Percentiles rank a stretch among this genome's conserved stretches.
phyloP scores from a whole-genome alignment of 2,888 invertebrate species.

The Meiosimyza platycephala region DNA sequence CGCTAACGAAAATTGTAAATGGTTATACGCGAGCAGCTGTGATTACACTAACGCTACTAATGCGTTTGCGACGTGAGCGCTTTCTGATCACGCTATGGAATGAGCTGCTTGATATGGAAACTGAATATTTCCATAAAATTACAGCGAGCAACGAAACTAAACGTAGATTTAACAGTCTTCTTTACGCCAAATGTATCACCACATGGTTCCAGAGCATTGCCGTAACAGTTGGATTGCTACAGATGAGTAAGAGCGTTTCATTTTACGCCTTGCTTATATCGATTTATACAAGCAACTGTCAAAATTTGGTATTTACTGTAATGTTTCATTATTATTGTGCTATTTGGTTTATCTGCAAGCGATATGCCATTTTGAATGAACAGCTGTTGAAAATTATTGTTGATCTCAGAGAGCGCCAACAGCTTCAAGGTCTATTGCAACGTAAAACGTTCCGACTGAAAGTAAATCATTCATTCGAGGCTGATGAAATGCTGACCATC shows the following conservation, averaged over 20 bases:
- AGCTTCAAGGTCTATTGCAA: neutral
- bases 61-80: constrained; percentile 3
- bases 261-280: neutral
- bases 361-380: neutral
- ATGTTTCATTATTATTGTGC: neutral
- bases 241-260: neutral
- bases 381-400: neutral
- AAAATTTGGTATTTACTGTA: neutral
- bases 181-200: constrained; percentile 8
- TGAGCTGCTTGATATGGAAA: neutral
- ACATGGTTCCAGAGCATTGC: neutral
- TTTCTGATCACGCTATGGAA: neutral
- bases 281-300: neutral
- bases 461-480: neutral
- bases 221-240: neutral
- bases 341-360: neutral
- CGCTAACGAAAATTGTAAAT: neutral
- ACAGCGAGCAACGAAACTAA: neutral
- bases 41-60: neutral
- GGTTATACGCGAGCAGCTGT: neutral
- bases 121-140: neutral
- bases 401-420: neutral
- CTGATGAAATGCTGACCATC: neutral
- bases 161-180: neutral
- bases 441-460: neutral